phyloP scores from a whole-genome alignment of 2,113 vertebrate genomes.

The Gopherus flavomarginatus region DNA sequence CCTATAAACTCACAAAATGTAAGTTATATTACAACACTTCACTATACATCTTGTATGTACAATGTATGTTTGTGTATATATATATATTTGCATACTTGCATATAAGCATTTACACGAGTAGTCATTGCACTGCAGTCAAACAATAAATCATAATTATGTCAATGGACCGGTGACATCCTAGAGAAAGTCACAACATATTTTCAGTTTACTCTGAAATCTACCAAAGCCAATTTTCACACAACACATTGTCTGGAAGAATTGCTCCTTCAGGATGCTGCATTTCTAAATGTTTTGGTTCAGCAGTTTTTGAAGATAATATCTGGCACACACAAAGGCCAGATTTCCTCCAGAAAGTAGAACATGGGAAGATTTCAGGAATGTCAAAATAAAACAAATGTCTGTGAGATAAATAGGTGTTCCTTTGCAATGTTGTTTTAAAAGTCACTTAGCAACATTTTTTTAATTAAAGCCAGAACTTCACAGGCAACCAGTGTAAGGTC shows the following conservation, averaged over 20 bases:
- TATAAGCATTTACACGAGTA: background rate
- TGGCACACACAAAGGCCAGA: conserved; percentile 16
- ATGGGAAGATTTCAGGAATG: conserved; percentile 24
- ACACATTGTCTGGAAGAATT: conserved; percentile 30
- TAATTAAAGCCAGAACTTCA: conserved; percentile 7
- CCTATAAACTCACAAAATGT: background rate
- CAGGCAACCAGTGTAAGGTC: conserved; percentile 9
- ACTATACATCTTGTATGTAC: background rate
- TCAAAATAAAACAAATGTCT: conserved; percentile 28
- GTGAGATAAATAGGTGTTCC: conserved; percentile 47
- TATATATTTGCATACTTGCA: background rate
- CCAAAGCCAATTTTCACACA: conserved; percentile 9
- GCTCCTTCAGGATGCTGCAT: conserved; percentile 25
- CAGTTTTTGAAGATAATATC: conserved; percentile 36
- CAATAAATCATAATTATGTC: background rate
- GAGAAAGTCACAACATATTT: conserved; percentile 30
- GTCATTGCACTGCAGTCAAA: background rate
- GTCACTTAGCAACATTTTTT: conserved; percentile 5
- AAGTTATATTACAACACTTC: background rate
- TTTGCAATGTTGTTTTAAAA: conserved; percentile 49
- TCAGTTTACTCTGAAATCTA: background rate
- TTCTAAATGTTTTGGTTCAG: conserved; percentile 20
- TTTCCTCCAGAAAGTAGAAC: conserved; percentile 39
- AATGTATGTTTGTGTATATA: background rate
- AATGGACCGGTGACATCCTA: background rate